Base-by-base conservation (phyloP, 2,888 invertebrate genomes). In the Agonum fuliginosum region DNA sequence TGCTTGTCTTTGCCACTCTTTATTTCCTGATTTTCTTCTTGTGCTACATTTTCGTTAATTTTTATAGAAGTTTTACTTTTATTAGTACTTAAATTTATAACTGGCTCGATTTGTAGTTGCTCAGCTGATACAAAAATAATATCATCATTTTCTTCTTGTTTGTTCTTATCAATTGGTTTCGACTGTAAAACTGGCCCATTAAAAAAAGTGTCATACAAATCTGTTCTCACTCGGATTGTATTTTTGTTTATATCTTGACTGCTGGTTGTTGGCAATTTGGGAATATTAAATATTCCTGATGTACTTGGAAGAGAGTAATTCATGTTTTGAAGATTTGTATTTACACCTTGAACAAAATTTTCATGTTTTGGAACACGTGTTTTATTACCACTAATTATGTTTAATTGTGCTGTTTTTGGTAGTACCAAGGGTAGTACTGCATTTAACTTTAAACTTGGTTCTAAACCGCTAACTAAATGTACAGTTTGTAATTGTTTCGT, bases 81-180 rank as follows among this genome's bases (percentile, higher is more conserved):
- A 8, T 34, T 20, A 19, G 19, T n/a, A 65, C 10, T 30, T 30
- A 30, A 30, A 30, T 30, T 8, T 8, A 30, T 8, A 30, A 30
- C 3, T n/a, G n/a, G n/a, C n/a, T n/a, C n/a, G n/a, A n/a, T n/a
- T n/a, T n/a, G n/a, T 48, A 20, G 8, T 5, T 14, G 58, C 14
- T 17, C 58, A 62, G 3, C 30, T 17, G 58, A 62, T 62, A 62
- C 58, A 62, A 62, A 8, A 30, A 62, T 34, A 10, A 62, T 27
- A 30, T 62, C 58, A 30, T 62, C 58, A 30, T 30, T 54, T 12
- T 58, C 30, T 10, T 24, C 46, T 46, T 12, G 12, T 46, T 46
- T 17, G 14, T 17, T 46, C 17, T n/a, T 46, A 2, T 4, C 5
- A 6, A 3, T 17, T 46, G 46, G 3, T 27, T 10, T 62, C 30